Evolutionary conservation across 2,888 invertebrate species (phyloP).

Genomic region (Sinotaia quadrata): DNA sequence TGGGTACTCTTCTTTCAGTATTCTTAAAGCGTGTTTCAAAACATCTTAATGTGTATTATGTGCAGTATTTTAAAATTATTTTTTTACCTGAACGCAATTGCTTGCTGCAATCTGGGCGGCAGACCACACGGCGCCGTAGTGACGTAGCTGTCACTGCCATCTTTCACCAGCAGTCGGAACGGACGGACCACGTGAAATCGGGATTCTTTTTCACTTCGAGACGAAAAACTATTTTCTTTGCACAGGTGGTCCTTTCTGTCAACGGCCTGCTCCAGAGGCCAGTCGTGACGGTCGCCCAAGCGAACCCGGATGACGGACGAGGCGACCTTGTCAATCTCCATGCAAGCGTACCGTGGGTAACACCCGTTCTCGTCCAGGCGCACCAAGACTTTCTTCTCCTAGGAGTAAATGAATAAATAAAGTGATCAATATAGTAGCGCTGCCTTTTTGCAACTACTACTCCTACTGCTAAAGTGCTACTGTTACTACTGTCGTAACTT

Average conservation of each 20-base stretch:
- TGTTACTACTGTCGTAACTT: too few relatives aligned
- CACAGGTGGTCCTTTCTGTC: conserved; percentile 49
- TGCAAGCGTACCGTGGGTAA: conserved; percentile 60
- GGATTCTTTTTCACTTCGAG: conserved; percentile 2
- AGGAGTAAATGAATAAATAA: background rate
- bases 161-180: conserved; percentile 34
- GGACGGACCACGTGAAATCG: conserved; percentile 23
- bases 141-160: conserved; percentile 7
- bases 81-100: conserved; percentile 40
- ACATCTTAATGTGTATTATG: too few relatives aligned
- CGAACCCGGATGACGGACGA: conserved; percentile 57
- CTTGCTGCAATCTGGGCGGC: conserved; percentile 34
- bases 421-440: too few relatives aligned
- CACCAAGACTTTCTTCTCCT: conserved; percentile 42
- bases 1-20: too few relatives aligned
- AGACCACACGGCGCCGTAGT: conserved; percentile 35
- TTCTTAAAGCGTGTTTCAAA: too few relatives aligned
- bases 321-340: conserved; percentile 51
- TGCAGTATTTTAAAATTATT: too few relatives aligned
- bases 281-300: conserved; percentile 51
- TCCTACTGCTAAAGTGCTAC: too few relatives aligned
- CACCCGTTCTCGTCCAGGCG: conserved; percentile 63
- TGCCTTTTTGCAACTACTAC: too few relatives aligned
- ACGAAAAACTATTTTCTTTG: conserved; percentile 40
- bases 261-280: conserved; percentile 50